Conservation (phyloP, 2,797 vertebrate species). For the Melanotaenia trifasciata region DNA sequence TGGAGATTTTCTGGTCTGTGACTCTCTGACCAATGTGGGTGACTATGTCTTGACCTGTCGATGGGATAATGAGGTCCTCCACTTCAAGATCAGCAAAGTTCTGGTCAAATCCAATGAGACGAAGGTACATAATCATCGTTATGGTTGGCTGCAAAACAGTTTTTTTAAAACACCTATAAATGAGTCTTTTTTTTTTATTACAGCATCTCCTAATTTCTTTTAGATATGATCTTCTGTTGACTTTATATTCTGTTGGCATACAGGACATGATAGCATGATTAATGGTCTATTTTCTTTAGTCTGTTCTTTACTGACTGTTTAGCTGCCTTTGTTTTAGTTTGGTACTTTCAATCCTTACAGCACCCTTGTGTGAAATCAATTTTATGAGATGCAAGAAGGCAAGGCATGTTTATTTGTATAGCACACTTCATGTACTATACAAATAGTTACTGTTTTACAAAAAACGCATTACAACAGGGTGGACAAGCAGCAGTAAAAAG, state of each 20-base stretch:
- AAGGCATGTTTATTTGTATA: too few relatives aligned
- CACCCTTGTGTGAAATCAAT: not conserved
- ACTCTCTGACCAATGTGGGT: conserved; percentile 91
- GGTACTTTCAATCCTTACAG: not conserved
- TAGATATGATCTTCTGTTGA: not conserved
- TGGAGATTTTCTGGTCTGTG: conserved; percentile 94
- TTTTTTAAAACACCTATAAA: not conserved
- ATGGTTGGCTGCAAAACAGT: not conserved
- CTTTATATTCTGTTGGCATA: not conserved
- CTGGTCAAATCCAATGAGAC: conserved; percentile 91
- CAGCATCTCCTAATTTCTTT: not conserved
- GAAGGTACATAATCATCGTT: conserved; percentile 61
- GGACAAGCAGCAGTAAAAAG: too few relatives aligned
- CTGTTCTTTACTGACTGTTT: conserved; percentile 1
- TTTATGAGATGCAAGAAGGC: not conserved
- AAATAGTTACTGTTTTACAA: too few relatives aligned
- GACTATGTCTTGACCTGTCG: conserved; percentile 95
- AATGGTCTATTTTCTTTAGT: not conserved
- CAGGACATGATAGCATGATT: not conserved
- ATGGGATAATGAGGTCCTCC: conserved; percentile 92
- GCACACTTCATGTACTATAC: too few relatives aligned
- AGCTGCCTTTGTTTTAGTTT: not conserved
- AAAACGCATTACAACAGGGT: too few relatives aligned
- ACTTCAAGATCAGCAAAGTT: conserved; percentile 97
- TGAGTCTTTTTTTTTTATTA: not conserved